These are phyloP conservation scores for Meriones psammophilus DNA, from an alignment of 2,797 vertebrate genomes.

Conservation along the genomic window DNA sequence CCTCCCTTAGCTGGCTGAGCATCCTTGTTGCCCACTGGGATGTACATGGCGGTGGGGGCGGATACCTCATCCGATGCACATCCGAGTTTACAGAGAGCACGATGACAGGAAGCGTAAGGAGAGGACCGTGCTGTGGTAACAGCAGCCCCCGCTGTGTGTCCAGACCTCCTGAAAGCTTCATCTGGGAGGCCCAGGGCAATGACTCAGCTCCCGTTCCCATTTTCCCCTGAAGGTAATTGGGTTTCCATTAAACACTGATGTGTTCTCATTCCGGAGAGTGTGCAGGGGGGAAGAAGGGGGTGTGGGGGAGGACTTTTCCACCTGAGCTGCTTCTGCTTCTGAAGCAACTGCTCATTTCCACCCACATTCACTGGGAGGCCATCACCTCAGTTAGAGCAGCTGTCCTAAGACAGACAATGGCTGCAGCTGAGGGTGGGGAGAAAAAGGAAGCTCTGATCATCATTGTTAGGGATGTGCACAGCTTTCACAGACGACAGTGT, in stretches of 20 bases:
- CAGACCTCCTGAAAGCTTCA: neutral
- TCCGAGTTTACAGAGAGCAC: neutral
- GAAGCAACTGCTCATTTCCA: neutral
- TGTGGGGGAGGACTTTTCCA: neutral
- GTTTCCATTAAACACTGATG: slow-evolving; percentile 25
- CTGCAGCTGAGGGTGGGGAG: neutral
- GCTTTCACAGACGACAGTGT: neutral
- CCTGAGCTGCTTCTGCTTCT: neutral
- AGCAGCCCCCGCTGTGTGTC: too few relatives aligned
- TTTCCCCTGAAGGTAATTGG: neutral
- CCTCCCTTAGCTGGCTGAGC: slow-evolving; percentile 35
- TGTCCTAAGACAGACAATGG: neutral
- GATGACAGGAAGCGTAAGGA: slow-evolving; percentile 34
- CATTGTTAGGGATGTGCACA: neutral
- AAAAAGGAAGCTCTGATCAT: neutral
- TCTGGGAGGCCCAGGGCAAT: neutral
- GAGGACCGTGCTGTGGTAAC: neutral
- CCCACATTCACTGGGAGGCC: neutral
- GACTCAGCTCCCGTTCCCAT: slow-evolving; percentile 36
- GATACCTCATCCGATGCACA: neutral
- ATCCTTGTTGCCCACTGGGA: neutral
- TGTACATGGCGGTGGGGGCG: neutral
- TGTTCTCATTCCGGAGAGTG: slow-evolving; percentile 29
- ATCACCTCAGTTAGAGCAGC: neutral
- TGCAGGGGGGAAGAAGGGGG: neutral